A percentile compares a stretch with the other conserved stretches of the same genome.
Conservation (phyloP, 2,797 vertebrate genomes). For the Galaxias olidus region DNA sequence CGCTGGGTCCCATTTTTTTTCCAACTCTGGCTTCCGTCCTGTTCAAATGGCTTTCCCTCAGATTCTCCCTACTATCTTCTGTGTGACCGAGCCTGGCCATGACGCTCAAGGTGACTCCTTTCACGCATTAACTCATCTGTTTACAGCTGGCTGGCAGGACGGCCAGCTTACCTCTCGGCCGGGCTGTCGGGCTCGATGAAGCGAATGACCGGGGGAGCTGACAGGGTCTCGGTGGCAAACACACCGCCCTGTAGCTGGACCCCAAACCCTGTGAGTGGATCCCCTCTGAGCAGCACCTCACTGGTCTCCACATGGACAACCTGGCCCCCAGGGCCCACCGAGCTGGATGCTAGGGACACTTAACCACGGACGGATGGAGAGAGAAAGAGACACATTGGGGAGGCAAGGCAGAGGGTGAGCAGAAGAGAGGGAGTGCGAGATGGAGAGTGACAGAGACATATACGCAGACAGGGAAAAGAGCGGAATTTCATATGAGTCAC, state of each 20-base stretch:
- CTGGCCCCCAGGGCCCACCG: conserved; percentile 94
- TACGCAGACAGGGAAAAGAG: too few species aligned
- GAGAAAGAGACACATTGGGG: conserved; percentile 31
- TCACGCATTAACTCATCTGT: neutral
- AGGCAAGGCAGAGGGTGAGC: conserved; percentile 29
- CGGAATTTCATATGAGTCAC: conserved; percentile 39
- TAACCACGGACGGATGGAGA: conserved; percentile 13
- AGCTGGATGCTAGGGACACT: conserved; percentile 96
- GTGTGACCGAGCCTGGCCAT: conserved; percentile 46
- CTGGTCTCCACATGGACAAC: conserved; percentile 93
- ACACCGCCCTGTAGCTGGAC: conserved; percentile 98
- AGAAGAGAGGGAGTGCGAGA: neutral
- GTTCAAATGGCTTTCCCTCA: neutral
- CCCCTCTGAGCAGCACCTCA: conserved; percentile 90
- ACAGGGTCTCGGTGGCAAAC: conserved; percentile 95
- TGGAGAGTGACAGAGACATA: conserved; percentile 25
- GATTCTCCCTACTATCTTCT: neutral
- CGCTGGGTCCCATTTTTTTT: too few species aligned
- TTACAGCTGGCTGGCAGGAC: too few species aligned
- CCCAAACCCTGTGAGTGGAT: conserved; percentile 94
- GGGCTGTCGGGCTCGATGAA: conserved; percentile 98
- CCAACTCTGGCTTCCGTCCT: neutral
- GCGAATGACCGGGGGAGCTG: conserved; percentile 89
- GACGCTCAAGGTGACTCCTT: conserved; percentile 55
- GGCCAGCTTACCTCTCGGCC: conserved; percentile 88